Evolutionary conservation across 2,888 invertebrate genomes (phyloP), one percentile per base, ranked within the genome.

Genomic region (Amphiduros pacificus): DNA sequence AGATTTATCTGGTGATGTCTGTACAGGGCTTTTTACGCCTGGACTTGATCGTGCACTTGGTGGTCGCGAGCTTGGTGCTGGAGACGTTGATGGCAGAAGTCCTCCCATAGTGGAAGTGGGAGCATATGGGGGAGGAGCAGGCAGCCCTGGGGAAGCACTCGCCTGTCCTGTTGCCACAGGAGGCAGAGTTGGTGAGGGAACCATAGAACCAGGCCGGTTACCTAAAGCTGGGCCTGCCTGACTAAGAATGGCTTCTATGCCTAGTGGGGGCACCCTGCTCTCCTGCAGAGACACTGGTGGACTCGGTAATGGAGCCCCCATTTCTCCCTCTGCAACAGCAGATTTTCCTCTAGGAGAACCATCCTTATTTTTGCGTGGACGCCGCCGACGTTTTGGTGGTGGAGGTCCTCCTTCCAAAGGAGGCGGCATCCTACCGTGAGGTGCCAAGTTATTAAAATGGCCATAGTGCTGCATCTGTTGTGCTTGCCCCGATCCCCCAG

Each of bases 361-460:
- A n/a, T 53, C 58, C 52, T 66, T 64, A 4, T 50, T 52, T 44
- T 64, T 65, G n/a, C 63, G 20, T 22, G 55, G 59, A 52, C 55
- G 41, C 27, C 66, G 44, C 36, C 55, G 59, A 32, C 54, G 26
- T 48, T 64, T 64, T 40, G 24, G 29, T 2, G 63, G 40, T 27
- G 60, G 51, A 24, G 60, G 57, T 1, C 57, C 52, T 6, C 41
- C 50, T 5, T 64, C 64, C 56, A 61, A 60, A 27, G 64, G 61
- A 26, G 56, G 55, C 22, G 56, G 60, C 53, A 58, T 57, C 44
- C 44, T 50, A 29, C 36, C 49, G 55, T 56, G 60, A n/a, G n/a
- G n/a, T 24, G 44, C 56, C 28, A 56, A 52, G 28, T 36, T 28
- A 31, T 53, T 63, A 31, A 55, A 54, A 28, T 55, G 62, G n/a